Percentiles rank a stretch among this genome's conserved stretches.
These are phyloP conservation scores for Anas platyrhynchos DNA, from an alignment of 2,113 vertebrate species.

Conservation along the genomic window DNA sequence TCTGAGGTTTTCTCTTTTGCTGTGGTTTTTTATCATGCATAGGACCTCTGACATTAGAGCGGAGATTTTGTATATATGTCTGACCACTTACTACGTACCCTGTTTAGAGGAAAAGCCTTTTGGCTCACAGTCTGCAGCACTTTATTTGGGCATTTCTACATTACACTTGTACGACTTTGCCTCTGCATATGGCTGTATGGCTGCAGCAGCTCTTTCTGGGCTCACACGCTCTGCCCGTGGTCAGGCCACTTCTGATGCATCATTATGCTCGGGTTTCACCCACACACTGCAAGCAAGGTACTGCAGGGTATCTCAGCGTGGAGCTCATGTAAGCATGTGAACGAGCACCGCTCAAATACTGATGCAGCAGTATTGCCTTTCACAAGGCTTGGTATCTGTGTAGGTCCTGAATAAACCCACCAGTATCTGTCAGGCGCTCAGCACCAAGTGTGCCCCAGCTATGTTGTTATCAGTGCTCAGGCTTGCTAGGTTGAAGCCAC, in stretches of 20 bases:
- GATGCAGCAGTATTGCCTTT: neutral
- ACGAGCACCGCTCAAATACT: accelerated
- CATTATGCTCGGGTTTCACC: accelerated
- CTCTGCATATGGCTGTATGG: neutral
- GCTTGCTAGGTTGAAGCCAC: neutral
- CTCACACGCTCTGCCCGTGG: neutral
- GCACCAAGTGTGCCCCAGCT: neutral
- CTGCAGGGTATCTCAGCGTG: neutral
- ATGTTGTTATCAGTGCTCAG: neutral
- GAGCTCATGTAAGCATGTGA: accelerated
- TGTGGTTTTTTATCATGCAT: neutral
- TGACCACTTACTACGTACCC: neutral
- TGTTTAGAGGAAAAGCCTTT: neutral
- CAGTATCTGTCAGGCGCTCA: neutral
- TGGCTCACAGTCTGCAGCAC: neutral
- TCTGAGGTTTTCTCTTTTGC: neutral
- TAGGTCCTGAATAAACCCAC: neutral
- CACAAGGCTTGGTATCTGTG: neutral
- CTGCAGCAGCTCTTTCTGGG: neutral
- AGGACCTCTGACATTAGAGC: neutral
- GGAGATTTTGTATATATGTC: neutral
- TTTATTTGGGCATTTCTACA: neutral
- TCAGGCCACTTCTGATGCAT: accelerated
- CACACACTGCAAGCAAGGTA: neutral
- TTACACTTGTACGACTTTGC: neutral